phyloP scores from a whole-genome alignment of 1,140 invertebrate species.

The Atta texana region DNA sequence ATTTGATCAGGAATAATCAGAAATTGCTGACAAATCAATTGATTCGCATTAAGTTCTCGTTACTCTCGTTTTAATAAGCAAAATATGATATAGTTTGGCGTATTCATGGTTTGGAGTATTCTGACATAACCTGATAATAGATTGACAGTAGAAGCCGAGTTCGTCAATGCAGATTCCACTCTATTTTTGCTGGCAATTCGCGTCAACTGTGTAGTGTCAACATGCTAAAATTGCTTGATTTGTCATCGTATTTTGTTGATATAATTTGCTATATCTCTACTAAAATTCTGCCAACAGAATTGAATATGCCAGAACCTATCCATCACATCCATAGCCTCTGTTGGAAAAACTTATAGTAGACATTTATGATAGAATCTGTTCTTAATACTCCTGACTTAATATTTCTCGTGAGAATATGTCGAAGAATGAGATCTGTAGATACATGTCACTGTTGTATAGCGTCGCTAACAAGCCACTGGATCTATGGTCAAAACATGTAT shows the following conservation, averaged over 20 bases:
- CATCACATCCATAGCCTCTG: not conserved
- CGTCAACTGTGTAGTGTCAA: not conserved
- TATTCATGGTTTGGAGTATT: not conserved
- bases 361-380: not conserved
- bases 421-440: constrained; percentile 51
- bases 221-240: not conserved
- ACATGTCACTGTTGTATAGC: constrained; percentile 70
- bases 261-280: not conserved
- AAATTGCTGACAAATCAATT: not conserved
- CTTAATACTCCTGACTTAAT: not conserved
- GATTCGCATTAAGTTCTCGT: no score
- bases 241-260: not conserved
- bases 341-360: not conserved
- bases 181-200: not conserved
- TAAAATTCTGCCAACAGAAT: not conserved
- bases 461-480: constrained; percentile 70
- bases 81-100: no score
- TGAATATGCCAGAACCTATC: not conserved
- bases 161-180: not conserved
- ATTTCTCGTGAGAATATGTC: not conserved
- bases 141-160: not conserved
- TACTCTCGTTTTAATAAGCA: not conserved
- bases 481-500: constrained; percentile 73
- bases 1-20: not conserved
- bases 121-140: not conserved